phyloP scores from a whole-genome alignment of 2,113 vertebrate species.

The Vicugna pacos region DNA sequence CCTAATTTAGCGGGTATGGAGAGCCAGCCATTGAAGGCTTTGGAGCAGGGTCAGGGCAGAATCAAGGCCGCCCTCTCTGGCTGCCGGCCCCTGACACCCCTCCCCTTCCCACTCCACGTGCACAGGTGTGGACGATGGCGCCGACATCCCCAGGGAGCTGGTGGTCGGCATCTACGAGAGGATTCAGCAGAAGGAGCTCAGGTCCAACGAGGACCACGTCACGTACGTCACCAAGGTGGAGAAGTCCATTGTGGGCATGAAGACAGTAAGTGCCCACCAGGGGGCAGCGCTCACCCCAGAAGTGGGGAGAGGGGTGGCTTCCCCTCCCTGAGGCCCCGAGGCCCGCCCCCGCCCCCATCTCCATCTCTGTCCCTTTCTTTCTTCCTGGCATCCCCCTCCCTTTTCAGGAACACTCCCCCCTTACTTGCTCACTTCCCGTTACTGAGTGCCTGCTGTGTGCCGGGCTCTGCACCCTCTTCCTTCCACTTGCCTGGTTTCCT shows the following conservation, averaged over 20 bases:
- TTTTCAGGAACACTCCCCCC: not conserved
- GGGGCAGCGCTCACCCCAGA: fast-evolving
- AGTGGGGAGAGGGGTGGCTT: not conserved
- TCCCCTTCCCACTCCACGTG: not conserved
- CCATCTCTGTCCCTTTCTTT: not conserved
- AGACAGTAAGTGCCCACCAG: slow-evolving; percentile 91
- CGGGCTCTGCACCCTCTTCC: fast-evolving
- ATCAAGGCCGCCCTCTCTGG: not conserved
- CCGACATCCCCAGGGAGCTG: slow-evolving; percentile 97
- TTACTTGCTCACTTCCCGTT: not conserved
- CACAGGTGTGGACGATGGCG: slow-evolving; percentile 97
- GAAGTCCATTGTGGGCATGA: slow-evolving; percentile 98
- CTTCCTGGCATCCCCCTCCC: not conserved
- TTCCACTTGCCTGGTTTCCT: not conserved
- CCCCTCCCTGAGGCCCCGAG: not conserved
- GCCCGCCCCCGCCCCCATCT: not conserved
- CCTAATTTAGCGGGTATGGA: not conserved
- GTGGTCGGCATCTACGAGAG: slow-evolving; percentile 98
- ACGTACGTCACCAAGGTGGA: slow-evolving; percentile 99
- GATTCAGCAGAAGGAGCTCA: slow-evolving; percentile 97
- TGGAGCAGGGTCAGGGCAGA: not conserved
- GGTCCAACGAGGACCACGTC: slow-evolving; percentile 98
- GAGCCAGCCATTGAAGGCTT: not conserved
- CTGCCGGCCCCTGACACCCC: not conserved
- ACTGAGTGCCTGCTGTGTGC: not conserved